Evolutionary conservation across 2,888 invertebrate species (phyloP).

Genomic region (Iselma pallidipennis): DNA sequence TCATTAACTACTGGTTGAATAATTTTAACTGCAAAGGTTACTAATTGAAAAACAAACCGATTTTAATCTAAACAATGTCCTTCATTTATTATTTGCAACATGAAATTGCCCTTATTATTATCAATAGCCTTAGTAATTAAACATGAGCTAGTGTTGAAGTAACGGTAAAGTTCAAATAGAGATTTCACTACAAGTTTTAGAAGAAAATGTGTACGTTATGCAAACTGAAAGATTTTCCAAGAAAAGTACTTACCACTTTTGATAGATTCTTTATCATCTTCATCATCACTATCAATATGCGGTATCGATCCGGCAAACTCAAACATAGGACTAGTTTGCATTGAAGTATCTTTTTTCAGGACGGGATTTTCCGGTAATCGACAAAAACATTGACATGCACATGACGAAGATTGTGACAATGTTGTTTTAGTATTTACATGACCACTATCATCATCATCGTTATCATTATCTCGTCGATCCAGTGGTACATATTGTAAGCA

Average conservation of each 20-base stretch:
- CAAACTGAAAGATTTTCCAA: constrained; percentile 2
- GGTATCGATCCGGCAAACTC: constrained; percentile 70
- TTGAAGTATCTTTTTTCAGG: constrained; percentile 54
- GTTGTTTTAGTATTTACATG: constrained; percentile 18
- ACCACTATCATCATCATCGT: not conserved
- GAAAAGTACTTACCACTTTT: constrained; percentile 48
- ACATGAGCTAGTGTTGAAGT: too few species aligned
- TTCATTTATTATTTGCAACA: too few species aligned
- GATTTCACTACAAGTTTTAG: too few species aligned
- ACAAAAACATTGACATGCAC: constrained; percentile 54
- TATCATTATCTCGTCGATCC: constrained; percentile 48
- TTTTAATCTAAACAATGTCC: too few species aligned
- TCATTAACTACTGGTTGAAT: too few species aligned
- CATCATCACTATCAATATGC: constrained; percentile 75
- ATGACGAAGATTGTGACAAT: constrained; percentile 27
- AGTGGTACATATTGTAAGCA: constrained; percentile 55
- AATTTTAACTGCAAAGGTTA: too few species aligned
- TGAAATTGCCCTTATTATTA: too few species aligned
- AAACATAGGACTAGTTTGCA: constrained; percentile 63
- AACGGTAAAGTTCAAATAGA: too few species aligned
- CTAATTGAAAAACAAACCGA: too few species aligned
- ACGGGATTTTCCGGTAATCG: constrained; percentile 45
- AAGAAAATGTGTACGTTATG: not conserved
- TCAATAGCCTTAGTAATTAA: too few species aligned
- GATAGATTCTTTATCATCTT: constrained; percentile 57